Base-by-base conservation (phyloP, 1,140 invertebrate genomes). In the Plutomurus gul region DNA sequence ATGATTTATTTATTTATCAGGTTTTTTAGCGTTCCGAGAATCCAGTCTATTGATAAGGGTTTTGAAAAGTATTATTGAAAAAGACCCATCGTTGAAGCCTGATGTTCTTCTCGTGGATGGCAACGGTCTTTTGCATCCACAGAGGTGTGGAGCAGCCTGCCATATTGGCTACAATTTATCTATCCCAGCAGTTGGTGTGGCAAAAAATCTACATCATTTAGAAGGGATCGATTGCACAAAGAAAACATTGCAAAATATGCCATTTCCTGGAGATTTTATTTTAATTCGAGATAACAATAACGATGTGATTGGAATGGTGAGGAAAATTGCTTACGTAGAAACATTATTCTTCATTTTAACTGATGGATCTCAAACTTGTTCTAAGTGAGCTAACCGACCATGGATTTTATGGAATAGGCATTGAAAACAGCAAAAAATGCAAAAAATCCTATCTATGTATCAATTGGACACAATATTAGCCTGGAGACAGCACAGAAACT, bases 11-110 rank as follows among this genome's bases (percentile, higher is more conserved):
- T 56, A 0, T 39, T 56, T 20, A 27, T 83, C 86, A 82, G 88
- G 88, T 10, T 89, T 86, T 82, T 84, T 89, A 16, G 87, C 87
- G 4, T 89, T 89, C 78, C 78, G 88, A 56, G 88, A 89, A 83
- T 85, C 84, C 1, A 80, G 84, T 4, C 85, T 86, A 46, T 80
- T 88, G 3, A 47, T 86, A 6, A 74, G 84, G 13, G 80, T 86
- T 60, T 83, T 87, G 49, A 46, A 85, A 4, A 84, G 84, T 47
- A 81, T 88, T 18, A 84, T 84, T 39, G 13, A 75, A n/a, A 77
- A 81, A 4, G 75, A 85, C 11, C 87, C 88, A 6, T 71, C 86
- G 22, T 84, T 86, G 13, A 81, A 80, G 22, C 88, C 88, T 22
- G 85, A 88, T 79, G 84, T 87, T 10, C 76, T 89, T 6, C 80